Conservation (phyloP, 1,140 invertebrate genomes). For the Drosophila persimilis region DNA sequence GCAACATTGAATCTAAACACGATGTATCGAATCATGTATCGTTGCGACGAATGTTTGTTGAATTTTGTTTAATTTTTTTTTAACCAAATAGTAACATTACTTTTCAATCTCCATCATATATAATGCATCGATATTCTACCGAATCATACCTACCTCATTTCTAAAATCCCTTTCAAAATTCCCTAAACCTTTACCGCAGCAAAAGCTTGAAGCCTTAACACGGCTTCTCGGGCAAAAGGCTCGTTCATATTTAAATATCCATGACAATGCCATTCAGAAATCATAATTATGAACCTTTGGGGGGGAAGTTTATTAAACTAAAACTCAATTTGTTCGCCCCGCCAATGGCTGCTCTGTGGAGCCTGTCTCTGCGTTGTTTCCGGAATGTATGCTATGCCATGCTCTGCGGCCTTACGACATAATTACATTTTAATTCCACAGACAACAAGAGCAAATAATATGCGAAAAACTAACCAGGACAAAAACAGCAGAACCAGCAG, state of each 20-base stretch:
- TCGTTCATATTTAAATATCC: slow-evolving; percentile 40
- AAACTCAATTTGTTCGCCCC: slow-evolving; percentile 37
- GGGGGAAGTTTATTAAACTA: slow-evolving; percentile 50
- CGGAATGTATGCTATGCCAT: slow-evolving; percentile 60
- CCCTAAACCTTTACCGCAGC: neutral
- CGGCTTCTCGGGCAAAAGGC: neutral
- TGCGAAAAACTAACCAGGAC: slow-evolving; percentile 27
- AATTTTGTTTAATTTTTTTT: too few species aligned
- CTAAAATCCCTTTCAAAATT: too few species aligned
- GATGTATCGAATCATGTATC: too few species aligned
- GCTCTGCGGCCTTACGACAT: slow-evolving; percentile 63
- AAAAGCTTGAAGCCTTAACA: slow-evolving; percentile 1
- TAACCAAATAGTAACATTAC: too few species aligned
- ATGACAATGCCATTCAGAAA: slow-evolving; percentile 43
- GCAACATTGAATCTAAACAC: too few species aligned
- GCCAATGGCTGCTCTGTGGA: slow-evolving; percentile 5
- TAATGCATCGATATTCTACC: too few species aligned
- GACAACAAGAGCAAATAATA: slow-evolving; percentile 63
- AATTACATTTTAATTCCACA: slow-evolving; percentile 76
- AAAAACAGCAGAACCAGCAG: slow-evolving; percentile 4
- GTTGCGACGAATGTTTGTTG: too few species aligned
- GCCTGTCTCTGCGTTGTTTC: slow-evolving; percentile 19
- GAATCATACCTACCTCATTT: too few species aligned
- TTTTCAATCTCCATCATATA: too few species aligned
- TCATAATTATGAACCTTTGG: slow-evolving; percentile 23